Conservation (phyloP, 2,113 vertebrate species). For the Pipa parva region DNA sequence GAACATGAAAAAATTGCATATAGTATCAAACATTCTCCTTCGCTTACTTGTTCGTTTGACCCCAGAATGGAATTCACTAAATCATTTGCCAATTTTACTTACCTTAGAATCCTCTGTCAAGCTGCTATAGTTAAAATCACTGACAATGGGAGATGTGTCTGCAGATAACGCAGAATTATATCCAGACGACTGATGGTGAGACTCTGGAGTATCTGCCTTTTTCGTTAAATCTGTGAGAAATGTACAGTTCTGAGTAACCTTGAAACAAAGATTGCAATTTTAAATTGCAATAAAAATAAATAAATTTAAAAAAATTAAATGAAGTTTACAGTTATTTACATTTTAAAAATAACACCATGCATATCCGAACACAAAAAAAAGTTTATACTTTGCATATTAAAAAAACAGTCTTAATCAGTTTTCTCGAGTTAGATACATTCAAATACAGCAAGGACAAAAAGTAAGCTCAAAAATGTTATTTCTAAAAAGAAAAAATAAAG, state of each 20-base stretch:
- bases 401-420: no score
- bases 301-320: no score
- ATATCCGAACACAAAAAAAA: no score
- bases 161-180: conserved; percentile 51
- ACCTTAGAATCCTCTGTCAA: conserved; percentile 67
- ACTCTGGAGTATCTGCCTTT: conserved; percentile 50
- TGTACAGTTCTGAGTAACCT: conserved; percentile 46
- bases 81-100: conserved; percentile 49
- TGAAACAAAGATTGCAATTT: no score
- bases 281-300: no score
- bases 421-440: no score
- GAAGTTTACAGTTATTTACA: no score
- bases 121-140: conserved; percentile 49
- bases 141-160: conserved; percentile 49
- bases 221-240: conserved; percentile 51
- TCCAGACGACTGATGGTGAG: conserved; percentile 46
- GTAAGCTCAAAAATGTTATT: no score
- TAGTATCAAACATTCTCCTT: conserved; percentile 5
- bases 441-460: no score
- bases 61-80: conserved; percentile 49
- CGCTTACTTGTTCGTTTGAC: conserved; percentile 47
- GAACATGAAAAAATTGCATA: not conserved
- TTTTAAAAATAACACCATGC: no score
- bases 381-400: no score
- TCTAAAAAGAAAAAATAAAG: no score